Conservation (phyloP, 2,888 invertebrate species). For the Perdita meconis region DNA sequence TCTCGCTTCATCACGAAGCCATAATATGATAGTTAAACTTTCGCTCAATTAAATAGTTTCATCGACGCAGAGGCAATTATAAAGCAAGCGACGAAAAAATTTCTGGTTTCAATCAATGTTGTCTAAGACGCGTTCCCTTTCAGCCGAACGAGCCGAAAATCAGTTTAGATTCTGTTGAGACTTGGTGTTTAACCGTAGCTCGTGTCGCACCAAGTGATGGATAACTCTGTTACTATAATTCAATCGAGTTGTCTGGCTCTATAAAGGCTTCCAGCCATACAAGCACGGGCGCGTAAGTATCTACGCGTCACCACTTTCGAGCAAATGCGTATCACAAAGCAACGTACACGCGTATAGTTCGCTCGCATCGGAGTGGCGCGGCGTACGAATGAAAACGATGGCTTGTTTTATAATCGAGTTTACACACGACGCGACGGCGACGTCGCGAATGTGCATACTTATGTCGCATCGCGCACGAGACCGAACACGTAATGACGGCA, state of each 20-base stretch:
- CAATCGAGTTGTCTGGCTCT: slow-evolving; percentile 75
- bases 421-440: not conserved
- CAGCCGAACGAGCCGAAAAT: slow-evolving; percentile 52
- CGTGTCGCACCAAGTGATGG: slow-evolving; percentile 63
- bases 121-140: slow-evolving; percentile 30
- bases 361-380: slow-evolving; percentile 4
- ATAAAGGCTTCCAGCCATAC: slow-evolving; percentile 68
- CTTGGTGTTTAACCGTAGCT: slow-evolving; percentile 59
- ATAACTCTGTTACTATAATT: slow-evolving; percentile 77
- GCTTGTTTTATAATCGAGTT: slow-evolving; percentile 39
- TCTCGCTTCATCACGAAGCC: too few species aligned
- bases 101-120: slow-evolving; percentile 42
- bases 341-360: not conserved
- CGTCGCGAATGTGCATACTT: slow-evolving; percentile 7
- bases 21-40: too few species aligned
- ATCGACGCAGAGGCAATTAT: not conserved
- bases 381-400: slow-evolving; percentile 36
- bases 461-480: not conserved
- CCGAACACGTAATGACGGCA: not conserved
- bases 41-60: not conserved
- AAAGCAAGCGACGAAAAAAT: not conserved
- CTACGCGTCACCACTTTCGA: not conserved
- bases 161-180: slow-evolving; percentile 61
- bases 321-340: slow-evolving; percentile 2
- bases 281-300: not conserved